Base-by-base conservation (phyloP, 2,113 vertebrate species). In the Empidonax traillii region DNA sequence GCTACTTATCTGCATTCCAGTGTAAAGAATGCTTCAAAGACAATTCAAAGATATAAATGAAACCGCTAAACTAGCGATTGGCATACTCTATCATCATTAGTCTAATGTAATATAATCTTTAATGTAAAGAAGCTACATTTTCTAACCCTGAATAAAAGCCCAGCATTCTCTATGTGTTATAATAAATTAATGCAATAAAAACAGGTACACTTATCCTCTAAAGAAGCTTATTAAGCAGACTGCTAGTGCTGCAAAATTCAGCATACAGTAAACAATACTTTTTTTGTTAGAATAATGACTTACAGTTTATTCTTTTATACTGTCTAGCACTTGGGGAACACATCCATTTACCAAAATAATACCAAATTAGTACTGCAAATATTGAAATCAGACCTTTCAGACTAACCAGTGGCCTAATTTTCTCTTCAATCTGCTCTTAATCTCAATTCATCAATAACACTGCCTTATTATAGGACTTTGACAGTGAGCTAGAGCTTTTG, bases 371-470 rank as follows among this genome's bases (percentile, higher is more conserved):
- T 98, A 98, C 98, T 98, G 98, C 98, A 98, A 99, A 99, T 98
- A 99, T 98, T 98, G 98, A 99, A 98, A 98, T 98, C 98, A 98
- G 98, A 98, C 98, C 98, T 98, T 98, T 98, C 98, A 98, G 97
- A 97, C 95, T 98, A 98, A 98, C 97, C 98, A 97, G 97, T 98
- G 98, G 97, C 98, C 98, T 98, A 98, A 98, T 99, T 99, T 99
- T 98, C 98, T 98, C 98, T 99, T 98, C 98, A 98, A 98, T 99
- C 98, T 98, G 98, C 97, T 98, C 98, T 98, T 99, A 99, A 99
- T 99, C 99, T 99, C 98, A 98, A 99, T 99, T 99, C 99, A 99
- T 99, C 99, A 99, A 99, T 99, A 99, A 99, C 98, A 69, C 97
- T 97, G 97, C 98, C 98, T 99, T 99, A 99, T 99, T 99, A 99